Evolutionary conservation across 2,797 vertebrate genomes (phyloP).

Genomic region (Scolopax bukidnonensis): DNA sequence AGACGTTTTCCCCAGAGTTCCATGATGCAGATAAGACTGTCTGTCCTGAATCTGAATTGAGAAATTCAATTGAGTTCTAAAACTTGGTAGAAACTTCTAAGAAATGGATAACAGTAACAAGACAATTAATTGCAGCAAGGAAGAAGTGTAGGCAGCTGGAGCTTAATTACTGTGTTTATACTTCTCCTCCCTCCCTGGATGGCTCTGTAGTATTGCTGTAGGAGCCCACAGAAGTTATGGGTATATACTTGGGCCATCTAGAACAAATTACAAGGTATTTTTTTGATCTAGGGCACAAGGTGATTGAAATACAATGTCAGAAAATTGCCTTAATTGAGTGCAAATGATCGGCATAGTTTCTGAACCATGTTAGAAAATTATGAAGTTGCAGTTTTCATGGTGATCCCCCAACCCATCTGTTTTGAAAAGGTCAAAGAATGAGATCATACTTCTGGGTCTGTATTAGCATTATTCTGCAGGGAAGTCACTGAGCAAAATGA

Average conservation of each 20-base stretch:
- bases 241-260: not conserved
- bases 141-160: not conserved
- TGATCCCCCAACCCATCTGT: not conserved
- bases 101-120: not conserved
- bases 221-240: not conserved
- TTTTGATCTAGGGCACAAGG: not conserved
- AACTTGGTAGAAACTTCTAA: not conserved
- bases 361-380: constrained; percentile 22
- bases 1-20: not conserved
- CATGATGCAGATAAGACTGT: not conserved
- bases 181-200: not conserved
- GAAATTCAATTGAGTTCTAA: not conserved
- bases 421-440: constrained; percentile 49
- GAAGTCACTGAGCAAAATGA: constrained; percentile 52
- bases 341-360: not conserved
- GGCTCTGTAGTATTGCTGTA: fast-evolving
- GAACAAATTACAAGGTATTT: constrained; percentile 21
- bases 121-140: not conserved
- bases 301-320: constrained; percentile 11
- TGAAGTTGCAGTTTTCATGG: constrained; percentile 13
- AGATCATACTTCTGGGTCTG: constrained; percentile 37
- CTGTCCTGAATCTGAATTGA: not conserved
- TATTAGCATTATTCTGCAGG: constrained; percentile 24
- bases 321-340: constrained; percentile 12
- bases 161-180: not conserved